Evolutionary conservation across 64 coral and sea anemone species (phyloP).

Genomic region (Anthopleura sola): DNA sequence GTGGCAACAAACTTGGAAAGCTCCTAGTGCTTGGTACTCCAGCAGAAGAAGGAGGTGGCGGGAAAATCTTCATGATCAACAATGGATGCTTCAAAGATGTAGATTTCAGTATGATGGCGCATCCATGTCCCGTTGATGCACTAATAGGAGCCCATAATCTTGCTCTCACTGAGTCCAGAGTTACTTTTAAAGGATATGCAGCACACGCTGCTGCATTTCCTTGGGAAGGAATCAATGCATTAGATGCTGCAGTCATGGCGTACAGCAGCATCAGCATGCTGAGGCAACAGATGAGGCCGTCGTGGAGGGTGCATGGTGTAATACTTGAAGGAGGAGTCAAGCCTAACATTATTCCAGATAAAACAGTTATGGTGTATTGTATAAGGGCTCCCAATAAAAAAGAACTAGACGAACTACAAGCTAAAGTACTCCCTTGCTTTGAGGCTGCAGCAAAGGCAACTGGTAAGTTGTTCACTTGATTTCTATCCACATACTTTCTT

Average conservation of each 20-base stretch:
- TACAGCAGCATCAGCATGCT: constrained; percentile 65
- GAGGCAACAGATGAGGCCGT: constrained; percentile 80
- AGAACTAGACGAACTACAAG: constrained; percentile 48
- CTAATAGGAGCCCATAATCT: background rate
- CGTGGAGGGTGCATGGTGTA: constrained; percentile 74
- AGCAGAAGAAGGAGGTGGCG: constrained; percentile 80
- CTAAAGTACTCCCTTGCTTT: constrained; percentile 67
- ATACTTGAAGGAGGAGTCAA: constrained; percentile 65
- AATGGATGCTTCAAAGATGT: constrained; percentile 82
- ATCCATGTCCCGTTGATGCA: constrained; percentile 58
- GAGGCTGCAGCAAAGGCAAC: constrained; percentile 76
- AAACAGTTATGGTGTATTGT: constrained; percentile 44
- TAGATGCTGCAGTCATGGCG: constrained; percentile 76
- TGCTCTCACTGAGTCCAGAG: background rate
- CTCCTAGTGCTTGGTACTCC: constrained; percentile 56
- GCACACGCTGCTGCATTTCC: constrained; percentile 69
- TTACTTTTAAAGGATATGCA: constrained; percentile 62
- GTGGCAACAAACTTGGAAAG: constrained; percentile 12
- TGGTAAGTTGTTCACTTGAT: no score
- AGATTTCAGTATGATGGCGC: constrained; percentile 83
- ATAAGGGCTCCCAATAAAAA: constrained; percentile 38
- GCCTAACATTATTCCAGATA: constrained; percentile 81
- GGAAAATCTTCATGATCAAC: constrained; percentile 80
- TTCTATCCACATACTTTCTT: no score
- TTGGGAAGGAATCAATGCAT: constrained; percentile 85